phyloP scores from a whole-genome alignment of 2,888 invertebrate genomes.

The Boloria euphrosyne region DNA sequence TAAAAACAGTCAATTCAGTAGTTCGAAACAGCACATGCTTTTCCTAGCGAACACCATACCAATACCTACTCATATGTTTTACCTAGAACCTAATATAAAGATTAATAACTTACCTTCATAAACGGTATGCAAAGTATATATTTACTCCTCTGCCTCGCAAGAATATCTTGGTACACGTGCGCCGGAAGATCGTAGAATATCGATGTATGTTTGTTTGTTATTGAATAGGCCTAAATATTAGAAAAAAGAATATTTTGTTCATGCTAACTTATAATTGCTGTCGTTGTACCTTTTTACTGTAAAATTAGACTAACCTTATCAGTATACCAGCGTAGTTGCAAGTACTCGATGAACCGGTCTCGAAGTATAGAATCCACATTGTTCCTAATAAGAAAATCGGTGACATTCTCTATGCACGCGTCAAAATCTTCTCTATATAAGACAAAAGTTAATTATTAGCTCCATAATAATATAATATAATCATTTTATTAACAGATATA shows the following conservation, averaged over 20 bases:
- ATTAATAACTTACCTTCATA: conserved; percentile 55
- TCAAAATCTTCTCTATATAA: conserved; percentile 61
- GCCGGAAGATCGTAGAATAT: conserved; percentile 67
- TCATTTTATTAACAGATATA: no score
- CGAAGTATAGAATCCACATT: conserved; percentile 58
- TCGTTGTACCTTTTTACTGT: no score
- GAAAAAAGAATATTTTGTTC: neutral
- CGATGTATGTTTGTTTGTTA: conserved; percentile 57
- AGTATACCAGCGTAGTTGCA: conserved; percentile 68
- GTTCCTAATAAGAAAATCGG: conserved; percentile 58
- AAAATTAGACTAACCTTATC: conserved; percentile 59
- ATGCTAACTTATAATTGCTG: neutral
- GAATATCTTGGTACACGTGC: conserved; percentile 67
- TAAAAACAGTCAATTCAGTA: no score
- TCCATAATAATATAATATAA: neutral
- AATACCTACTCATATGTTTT: neutral
- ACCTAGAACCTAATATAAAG: neutral
- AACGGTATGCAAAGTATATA: conserved; percentile 63
- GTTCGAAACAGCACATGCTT: no score
- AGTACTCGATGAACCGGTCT: conserved; percentile 61
- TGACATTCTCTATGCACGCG: conserved; percentile 57
- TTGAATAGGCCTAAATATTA: conserved; percentile 59
- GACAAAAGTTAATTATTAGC: neutral
- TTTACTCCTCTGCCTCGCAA: conserved; percentile 63
- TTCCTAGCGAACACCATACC: neutral